Percentiles rank a stretch among this genome's conserved stretches.
phyloP scores from a whole-genome alignment of 1,140 invertebrate species.

The Rhopalosiphum maidis region DNA sequence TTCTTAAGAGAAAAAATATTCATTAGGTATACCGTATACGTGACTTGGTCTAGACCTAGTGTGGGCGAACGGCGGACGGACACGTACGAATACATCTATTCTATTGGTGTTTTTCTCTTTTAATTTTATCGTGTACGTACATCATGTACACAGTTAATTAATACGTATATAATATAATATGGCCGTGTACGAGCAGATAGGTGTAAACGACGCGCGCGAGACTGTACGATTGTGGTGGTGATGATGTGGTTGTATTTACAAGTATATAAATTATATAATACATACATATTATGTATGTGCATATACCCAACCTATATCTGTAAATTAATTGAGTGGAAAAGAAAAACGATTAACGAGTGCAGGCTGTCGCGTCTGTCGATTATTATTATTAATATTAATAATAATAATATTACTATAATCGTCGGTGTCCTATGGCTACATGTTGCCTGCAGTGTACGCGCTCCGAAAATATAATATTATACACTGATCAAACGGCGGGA shows the following conservation, averaged over 20 bases:
- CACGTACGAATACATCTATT: background rate
- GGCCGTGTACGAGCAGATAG: background rate
- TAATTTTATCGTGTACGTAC: slow-evolving; percentile 9
- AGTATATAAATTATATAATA: background rate
- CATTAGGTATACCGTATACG: background rate
- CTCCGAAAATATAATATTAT: background rate
- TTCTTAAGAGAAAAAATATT: background rate
- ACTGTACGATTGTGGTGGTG: background rate
- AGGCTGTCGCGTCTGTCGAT: background rate
- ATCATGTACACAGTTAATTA: background rate
- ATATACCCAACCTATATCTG: background rate
- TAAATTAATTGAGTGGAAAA: slow-evolving; percentile 17
- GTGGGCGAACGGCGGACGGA: background rate
- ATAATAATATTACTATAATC: background rate
- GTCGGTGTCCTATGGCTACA: background rate
- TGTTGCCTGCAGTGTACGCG: too few species aligned
- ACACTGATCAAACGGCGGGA: background rate
- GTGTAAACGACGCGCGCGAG: background rate
- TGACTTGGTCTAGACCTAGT: background rate
- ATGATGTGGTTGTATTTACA: background rate
- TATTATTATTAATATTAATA: background rate
- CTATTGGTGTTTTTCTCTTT: background rate
- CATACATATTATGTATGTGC: background rate
- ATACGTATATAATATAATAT: background rate
- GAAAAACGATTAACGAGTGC: background rate